Percentiles rank a stretch among this genome's conserved stretches.
Conservation (phyloP, 2,888 invertebrate species). For the Germaria angustata region DNA sequence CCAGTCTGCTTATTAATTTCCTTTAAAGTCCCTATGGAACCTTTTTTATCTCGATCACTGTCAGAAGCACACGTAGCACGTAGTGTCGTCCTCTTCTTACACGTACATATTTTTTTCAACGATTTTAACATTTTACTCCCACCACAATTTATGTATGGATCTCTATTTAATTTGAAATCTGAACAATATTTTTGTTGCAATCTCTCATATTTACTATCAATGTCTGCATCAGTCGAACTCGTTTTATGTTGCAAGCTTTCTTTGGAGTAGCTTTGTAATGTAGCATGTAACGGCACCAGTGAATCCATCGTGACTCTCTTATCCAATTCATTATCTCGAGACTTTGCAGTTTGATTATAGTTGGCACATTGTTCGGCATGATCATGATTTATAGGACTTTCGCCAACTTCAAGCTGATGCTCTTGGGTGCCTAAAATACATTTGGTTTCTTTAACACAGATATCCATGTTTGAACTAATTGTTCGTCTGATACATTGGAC, state of each 20-base stretch:
- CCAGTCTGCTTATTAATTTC: too few species aligned
- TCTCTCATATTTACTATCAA: constrained; percentile 21
- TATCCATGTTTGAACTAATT: neutral
- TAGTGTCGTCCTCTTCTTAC: too few species aligned
- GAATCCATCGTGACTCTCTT: neutral
- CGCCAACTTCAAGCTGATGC: neutral
- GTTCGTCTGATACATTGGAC: neutral
- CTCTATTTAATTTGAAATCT: neutral
- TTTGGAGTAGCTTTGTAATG: neutral
- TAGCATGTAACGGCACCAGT: neutral
- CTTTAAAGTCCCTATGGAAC: too few species aligned
- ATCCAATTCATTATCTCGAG: neutral
- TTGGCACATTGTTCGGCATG: neutral
- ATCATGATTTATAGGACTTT: neutral
- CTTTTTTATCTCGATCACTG: too few species aligned
- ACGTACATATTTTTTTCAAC: too few species aligned
- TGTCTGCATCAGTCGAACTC: neutral
- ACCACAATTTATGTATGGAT: neutral
- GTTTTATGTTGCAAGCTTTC: neutral
- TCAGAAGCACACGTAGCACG: too few species aligned
- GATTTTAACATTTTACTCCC: neutral
- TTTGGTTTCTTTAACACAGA: neutral
- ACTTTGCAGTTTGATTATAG: neutral
- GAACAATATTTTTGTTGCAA: constrained; percentile 14
- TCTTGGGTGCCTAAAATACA: neutral